Evolutionary conservation across 2,888 invertebrate species (phyloP).

Genomic region (Oligia latruncula): DNA sequence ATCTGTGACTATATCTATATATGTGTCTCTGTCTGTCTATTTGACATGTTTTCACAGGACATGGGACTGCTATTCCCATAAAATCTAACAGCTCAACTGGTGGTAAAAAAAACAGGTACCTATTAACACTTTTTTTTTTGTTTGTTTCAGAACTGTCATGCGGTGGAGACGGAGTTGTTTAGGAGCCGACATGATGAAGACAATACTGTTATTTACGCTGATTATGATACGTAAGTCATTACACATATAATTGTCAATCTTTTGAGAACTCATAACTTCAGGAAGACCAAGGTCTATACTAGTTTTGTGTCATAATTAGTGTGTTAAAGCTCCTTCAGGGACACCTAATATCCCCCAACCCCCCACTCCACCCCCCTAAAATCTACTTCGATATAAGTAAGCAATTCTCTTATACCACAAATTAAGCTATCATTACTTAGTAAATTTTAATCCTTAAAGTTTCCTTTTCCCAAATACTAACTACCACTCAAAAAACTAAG

Average conservation of each 20-base stretch:
- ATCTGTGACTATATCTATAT: no score
- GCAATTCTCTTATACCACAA: neutral
- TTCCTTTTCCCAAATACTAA: neutral
- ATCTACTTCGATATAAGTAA: neutral
- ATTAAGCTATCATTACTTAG: neutral
- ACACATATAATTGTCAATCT: neutral
- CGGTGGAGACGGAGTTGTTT: conserved; percentile 77
- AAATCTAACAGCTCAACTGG: neutral
- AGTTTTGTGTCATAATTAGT: neutral
- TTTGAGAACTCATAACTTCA: neutral
- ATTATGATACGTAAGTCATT: conserved; percentile 75
- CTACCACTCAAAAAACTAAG: neutral
- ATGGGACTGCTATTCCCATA: neutral
- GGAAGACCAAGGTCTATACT: neutral
- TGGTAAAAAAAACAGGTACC: neutral
- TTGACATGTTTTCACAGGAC: neutral
- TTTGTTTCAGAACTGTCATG: conserved; percentile 78
- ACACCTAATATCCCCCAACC: no score
- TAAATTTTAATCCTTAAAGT: neutral
- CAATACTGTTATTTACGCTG: conserved; percentile 68
- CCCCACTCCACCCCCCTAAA: neutral
- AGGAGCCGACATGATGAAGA: conserved; percentile 71
- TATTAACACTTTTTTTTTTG: neutral
- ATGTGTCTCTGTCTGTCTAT: neutral
- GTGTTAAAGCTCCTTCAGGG: neutral